Percentiles rank a stretch among this genome's conserved stretches.
These are phyloP conservation scores for Apteryx mantelli DNA, from an alignment of 2,113 vertebrate genomes.

Conservation along the genomic window DNA sequence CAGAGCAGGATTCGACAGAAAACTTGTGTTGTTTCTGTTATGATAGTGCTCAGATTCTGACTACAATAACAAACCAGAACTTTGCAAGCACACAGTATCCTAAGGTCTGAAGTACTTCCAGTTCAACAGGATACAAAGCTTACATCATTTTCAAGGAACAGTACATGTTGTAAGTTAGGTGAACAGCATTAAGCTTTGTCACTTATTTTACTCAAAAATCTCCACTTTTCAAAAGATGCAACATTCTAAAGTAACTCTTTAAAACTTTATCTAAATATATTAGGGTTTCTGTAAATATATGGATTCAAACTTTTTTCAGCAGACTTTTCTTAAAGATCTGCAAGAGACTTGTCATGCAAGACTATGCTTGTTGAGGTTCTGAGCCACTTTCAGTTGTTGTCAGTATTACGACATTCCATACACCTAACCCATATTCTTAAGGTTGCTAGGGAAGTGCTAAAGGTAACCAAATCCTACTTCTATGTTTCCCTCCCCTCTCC, in stretches of 20 bases:
- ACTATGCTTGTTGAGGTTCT: neutral
- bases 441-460: neutral
- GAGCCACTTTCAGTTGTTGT: neutral
- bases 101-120: neutral
- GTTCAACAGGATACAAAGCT: neutral
- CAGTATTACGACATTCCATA: neutral
- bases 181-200: neutral
- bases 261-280: neutral
- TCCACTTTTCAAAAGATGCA: neutral
- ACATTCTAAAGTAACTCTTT: neutral
- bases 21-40: neutral
- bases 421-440: neutral
- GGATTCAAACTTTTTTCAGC: neutral
- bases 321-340: neutral
- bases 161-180: too few relatives aligned
- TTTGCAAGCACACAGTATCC: neutral
- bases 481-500: neutral
- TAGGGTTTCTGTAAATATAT: neutral
- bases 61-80: neutral
- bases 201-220: neutral
- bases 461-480: neutral
- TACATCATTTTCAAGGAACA: too few relatives aligned
- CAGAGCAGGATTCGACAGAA: neutral
- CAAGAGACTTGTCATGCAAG: neutral
- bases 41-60: neutral